A percentile compares a stretch with the other conserved stretches of the same genome.
Conservation (phyloP, 2,888 invertebrate genomes). For the Eupithecia subfuscata region DNA sequence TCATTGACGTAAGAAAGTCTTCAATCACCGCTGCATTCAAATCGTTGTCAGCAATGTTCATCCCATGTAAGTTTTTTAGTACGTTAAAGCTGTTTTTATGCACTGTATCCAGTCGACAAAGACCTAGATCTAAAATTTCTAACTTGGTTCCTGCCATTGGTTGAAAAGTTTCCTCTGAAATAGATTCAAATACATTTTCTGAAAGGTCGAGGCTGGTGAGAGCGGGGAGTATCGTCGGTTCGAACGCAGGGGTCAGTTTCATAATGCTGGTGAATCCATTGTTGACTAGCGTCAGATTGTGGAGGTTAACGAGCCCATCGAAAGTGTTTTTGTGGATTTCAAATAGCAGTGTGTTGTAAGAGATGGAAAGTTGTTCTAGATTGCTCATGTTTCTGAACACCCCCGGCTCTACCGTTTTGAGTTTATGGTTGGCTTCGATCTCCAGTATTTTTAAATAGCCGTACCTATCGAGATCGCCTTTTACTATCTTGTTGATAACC, state of each 20-base stretch:
- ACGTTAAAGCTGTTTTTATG: constrained; percentile 78
- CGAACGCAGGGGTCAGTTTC: constrained; percentile 73
- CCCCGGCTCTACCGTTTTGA: constrained; percentile 77
- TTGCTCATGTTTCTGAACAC: constrained; percentile 76
- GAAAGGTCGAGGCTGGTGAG: constrained; percentile 78
- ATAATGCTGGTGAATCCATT: constrained; percentile 80
- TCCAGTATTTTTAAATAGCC: constrained; percentile 71
- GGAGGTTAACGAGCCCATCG: constrained; percentile 77
- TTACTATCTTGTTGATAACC: constrained; percentile 69
- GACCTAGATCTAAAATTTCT: constrained; percentile 74
- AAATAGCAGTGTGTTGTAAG: constrained; percentile 78
- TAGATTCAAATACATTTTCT: constrained; percentile 78
- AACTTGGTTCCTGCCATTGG: constrained; percentile 75
- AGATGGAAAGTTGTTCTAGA: constrained; percentile 81
- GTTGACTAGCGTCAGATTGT: constrained; percentile 79
- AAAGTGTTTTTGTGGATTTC: constrained; percentile 76
- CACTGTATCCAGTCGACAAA: constrained; percentile 82
- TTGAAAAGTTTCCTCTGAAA: constrained; percentile 73
- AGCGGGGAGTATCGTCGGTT: constrained; percentile 71
- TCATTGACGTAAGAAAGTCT: constrained; percentile 67
- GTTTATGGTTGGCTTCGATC: constrained; percentile 82
- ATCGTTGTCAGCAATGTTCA: constrained; percentile 82
- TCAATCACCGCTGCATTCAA: constrained; percentile 73
- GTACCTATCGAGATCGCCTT: constrained; percentile 71
- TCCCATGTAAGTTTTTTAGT: constrained; percentile 69